Percentiles rank a stretch among this genome's conserved stretches.
These are phyloP conservation scores for Metopia argyrocephala DNA, from an alignment of 2,888 invertebrate species.

Conservation along the genomic window DNA sequence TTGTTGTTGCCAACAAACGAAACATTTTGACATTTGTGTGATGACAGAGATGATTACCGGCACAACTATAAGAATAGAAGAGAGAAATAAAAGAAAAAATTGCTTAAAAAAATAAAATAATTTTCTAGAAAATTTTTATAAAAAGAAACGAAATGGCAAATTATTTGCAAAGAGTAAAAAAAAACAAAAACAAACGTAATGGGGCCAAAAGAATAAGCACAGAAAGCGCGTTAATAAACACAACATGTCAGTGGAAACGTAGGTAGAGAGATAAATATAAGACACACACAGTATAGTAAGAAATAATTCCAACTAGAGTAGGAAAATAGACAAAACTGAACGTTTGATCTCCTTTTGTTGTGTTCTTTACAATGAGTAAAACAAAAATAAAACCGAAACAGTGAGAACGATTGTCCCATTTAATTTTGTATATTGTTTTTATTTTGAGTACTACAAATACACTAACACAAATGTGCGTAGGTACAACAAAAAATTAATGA, in stretches of 20 bases:
- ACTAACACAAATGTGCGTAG: too few relatives aligned
- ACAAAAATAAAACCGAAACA: too few relatives aligned
- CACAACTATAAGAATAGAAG: slow-evolving; percentile 41
- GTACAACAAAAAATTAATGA: too few relatives aligned
- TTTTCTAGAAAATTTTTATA: slow-evolving; percentile 35
- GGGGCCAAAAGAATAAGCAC: slow-evolving; percentile 34
- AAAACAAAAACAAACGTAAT: slow-evolving; percentile 45
- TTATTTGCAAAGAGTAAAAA: slow-evolving; percentile 56
- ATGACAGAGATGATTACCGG: slow-evolving; percentile 56
- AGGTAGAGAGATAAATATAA: not conserved
- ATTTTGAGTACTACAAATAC: too few relatives aligned
- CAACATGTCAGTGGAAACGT: slow-evolving; percentile 23
- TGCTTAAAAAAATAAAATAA: slow-evolving; percentile 65
- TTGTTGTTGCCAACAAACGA: slow-evolving; percentile 66
- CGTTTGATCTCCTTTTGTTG: too few relatives aligned
- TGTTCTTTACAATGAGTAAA: too few relatives aligned
- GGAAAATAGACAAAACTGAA: too few relatives aligned
- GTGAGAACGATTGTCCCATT: too few relatives aligned
- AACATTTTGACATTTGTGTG: slow-evolving; percentile 63
- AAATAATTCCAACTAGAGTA: not conserved
- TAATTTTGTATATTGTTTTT: too few relatives aligned
- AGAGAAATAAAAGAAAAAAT: slow-evolving; percentile 15
- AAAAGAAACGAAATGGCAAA: slow-evolving; percentile 51
- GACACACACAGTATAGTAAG: not conserved
- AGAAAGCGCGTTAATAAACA: slow-evolving; percentile 50